These are phyloP conservation scores for Drosophila mayri DNA, from an alignment of 1,140 invertebrate species.

Conservation along the genomic window DNA sequence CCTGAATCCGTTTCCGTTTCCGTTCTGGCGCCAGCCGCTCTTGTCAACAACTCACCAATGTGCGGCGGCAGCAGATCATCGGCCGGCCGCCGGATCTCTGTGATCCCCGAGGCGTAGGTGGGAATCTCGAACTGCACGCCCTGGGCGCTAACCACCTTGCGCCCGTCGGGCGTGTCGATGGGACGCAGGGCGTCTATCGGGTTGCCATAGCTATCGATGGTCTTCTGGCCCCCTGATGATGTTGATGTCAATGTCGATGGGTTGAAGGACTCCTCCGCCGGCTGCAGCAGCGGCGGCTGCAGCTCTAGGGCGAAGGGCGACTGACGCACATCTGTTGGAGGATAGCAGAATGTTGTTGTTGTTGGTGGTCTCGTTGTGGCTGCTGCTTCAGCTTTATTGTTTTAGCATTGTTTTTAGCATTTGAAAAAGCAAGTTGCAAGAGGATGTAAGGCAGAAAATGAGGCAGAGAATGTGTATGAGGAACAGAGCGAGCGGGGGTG, in stretches of 20 bases:
- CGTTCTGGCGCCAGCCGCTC: conserved; percentile 25
- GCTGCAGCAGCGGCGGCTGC: conserved; percentile 69
- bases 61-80: conserved; percentile 82
- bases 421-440: conserved; percentile 39
- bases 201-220: conserved; percentile 81
- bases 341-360: conserved; percentile 46
- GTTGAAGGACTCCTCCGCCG: conserved; percentile 50
- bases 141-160: conserved; percentile 80
- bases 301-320: conserved; percentile 80
- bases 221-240: conserved; percentile 10
- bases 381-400: conserved; percentile 1
- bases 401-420: conserved; percentile 3
- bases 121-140: conserved; percentile 84
- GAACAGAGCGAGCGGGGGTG: not conserved
- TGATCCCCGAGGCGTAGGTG: conserved; percentile 82
- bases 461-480: conserved; percentile 3
- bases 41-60: conserved; percentile 83
- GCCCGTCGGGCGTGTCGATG: conserved; percentile 80
- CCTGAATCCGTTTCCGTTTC: conserved; percentile 19
- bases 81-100: conserved; percentile 77
- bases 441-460: conserved; percentile 5
- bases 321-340: conserved; percentile 78
- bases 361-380: conserved; percentile 24
- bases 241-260: not conserved
- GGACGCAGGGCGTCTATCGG: conserved; percentile 74